Evolutionary conservation across 2,888 invertebrate genomes (phyloP).

Genomic region (Epistrophella euchroma): DNA sequence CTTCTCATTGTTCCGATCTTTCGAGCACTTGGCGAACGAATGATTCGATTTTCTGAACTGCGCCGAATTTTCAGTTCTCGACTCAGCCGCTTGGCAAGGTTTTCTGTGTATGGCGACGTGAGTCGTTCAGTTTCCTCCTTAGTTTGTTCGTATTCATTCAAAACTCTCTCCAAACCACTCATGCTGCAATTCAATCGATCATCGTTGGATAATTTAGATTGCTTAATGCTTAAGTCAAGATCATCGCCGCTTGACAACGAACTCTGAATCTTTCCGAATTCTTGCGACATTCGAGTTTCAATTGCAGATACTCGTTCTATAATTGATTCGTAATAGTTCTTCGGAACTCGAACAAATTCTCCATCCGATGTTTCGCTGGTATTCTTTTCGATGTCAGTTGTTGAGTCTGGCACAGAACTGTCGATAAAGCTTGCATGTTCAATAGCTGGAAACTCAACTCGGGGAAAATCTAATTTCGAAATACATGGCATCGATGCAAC

Average conservation of each 20-base stretch:
- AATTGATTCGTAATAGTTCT: slow-evolving; percentile 91
- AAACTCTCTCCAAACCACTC: slow-evolving; percentile 87
- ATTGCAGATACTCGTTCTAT: slow-evolving; percentile 90
- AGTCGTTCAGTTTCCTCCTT: slow-evolving; percentile 87
- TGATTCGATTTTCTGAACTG: slow-evolving; percentile 88
- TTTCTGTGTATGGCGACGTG: slow-evolving; percentile 85
- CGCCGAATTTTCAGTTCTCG: slow-evolving; percentile 90
- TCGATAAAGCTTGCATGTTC: slow-evolving; percentile 50
- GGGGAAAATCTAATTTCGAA: slow-evolving; percentile 65
- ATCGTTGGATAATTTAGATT: slow-evolving; percentile 74
- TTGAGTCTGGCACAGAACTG: slow-evolving; percentile 59
- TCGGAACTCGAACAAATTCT: slow-evolving; percentile 89
- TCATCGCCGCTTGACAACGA: slow-evolving; percentile 54
- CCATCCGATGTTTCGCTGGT: slow-evolving; percentile 83
- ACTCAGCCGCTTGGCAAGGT: slow-evolving; percentile 88
- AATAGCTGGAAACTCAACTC: slow-evolving; percentile 25
- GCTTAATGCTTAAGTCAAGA: slow-evolving; percentile 62
- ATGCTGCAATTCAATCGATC: slow-evolving; percentile 49
- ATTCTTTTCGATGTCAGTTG: slow-evolving; percentile 60
- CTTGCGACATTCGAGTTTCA: slow-evolving; percentile 88
- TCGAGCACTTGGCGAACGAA: slow-evolving; percentile 91
- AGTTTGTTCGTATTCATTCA: slow-evolving; percentile 90
- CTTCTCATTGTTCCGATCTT: slow-evolving; percentile 91
- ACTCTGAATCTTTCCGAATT: slow-evolving; percentile 84
- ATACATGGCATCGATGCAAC: slow-evolving; percentile 83